Evolutionary conservation across 2,888 invertebrate species (phyloP), one percentile per base, ranked within the genome.

Genomic region (Volucella inanis): DNA sequence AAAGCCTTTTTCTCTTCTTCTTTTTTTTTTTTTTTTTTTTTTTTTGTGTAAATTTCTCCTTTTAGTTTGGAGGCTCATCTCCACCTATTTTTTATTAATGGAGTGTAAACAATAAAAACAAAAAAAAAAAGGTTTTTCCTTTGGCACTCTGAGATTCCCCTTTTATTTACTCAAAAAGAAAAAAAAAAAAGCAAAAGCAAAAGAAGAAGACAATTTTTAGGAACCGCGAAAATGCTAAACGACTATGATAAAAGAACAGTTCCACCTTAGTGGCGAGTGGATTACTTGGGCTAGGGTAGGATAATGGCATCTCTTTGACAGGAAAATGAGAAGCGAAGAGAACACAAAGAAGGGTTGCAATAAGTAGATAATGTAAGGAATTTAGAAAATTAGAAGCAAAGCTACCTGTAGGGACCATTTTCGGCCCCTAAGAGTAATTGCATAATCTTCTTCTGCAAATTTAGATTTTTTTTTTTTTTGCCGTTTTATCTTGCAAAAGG

Each of bases 301-400:
- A 80, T 75, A 80, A 84, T 75, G 75, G 67, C 59, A 61, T 57
- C 50, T 62, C 65, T 80, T 61, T 76, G 54, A 67, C 11, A 47
- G 31, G 31, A 6, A 31, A 62, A 67, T 49, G 62, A 72, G 41
- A 67, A 39, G 31, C 8, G 12, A n/a, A 38, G 10, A 68, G 68
- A 57, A 10, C 14, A 38, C 8, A 54, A 57, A 75, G 74, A 65
- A 80, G 55, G 70, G 52, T 64, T 64, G 57, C 70, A 75, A 64
- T 85, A 80, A 85, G 85, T 81, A 76, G 76, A 81, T 85, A 85
- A 85, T 81, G 76, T 72, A 76, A 50, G 76, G 76, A 75, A 81
- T 67, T 85, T 81, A 80, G 62, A 76, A 85, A 85, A 85, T 85
- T 85, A 81, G 85, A 85, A 70, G 81, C 76, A 68, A 81, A 81